Base-by-base conservation (phyloP, 37 sponge, comb jelly and placozoan species). In the Mnemiopsis leidyi region DNA sequence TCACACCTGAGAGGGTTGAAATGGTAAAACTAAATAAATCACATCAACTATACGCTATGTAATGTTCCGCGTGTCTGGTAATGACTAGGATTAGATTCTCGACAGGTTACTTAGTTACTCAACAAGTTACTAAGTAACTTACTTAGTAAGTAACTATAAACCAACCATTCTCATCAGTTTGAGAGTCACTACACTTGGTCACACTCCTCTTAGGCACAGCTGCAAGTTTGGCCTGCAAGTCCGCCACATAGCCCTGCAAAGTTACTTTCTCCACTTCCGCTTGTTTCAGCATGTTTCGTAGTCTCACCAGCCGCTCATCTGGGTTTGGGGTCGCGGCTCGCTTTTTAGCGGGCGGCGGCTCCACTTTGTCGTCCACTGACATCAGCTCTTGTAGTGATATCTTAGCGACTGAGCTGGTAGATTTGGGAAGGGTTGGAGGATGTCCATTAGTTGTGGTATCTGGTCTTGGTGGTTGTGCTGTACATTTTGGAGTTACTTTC, bases 81-180 rank as follows among this genome's bases (percentile, higher is more conserved):
- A n/a, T n/a, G n/a, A n/a, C n/a, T n/a, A n/a, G n/a, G n/a, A n/a
- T n/a, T n/a, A n/a, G n/a, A n/a, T n/a, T n/a, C n/a, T n/a, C n/a
- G n/a, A n/a, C n/a, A n/a, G n/a, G n/a, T n/a, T n/a, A n/a, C n/a
- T n/a, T n/a, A n/a, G n/a, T n/a, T n/a, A n/a, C n/a, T n/a, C n/a
- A n/a, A n/a, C n/a, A n/a, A n/a, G n/a, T n/a, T n/a, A n/a, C n/a
- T n/a, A n/a, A n/a, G n/a, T n/a, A n/a, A n/a, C n/a, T n/a, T n/a
- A n/a, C n/a, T n/a, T n/a, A n/a, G n/a, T n/a, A n/a, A n/a, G n/a
- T n/a, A 48, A 48, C 61, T 48, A 48, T 18, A 48, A 48, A 77
- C 79, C 18, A 77, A 85, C 90, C 90, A 21, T 85, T 26, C 26
- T 85, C 61, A 85, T 38, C 90, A 39, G 90, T 85, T 29, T 85